Base-by-base conservation (phyloP, 1,140 invertebrate genomes). In the Bombus polaris region DNA sequence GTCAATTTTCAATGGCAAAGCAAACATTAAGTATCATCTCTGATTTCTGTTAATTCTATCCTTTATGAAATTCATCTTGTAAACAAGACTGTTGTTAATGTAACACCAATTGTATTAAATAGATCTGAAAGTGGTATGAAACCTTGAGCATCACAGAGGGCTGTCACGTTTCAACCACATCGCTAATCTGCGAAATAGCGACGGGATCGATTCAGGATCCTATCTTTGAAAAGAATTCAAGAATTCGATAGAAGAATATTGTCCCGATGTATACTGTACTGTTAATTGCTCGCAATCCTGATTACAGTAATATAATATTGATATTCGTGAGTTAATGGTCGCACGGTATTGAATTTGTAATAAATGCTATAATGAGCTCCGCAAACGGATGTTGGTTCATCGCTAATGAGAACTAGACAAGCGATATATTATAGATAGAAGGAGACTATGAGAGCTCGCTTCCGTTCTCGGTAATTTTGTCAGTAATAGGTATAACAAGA, bases 301-400 rank as follows among this genome's bases (percentile, higher is more conserved):
- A 18, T 37, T 6, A 25, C 35, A 76, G 37, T 39, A 59, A 76
- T 76, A n/a, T 25, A n/a, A 47, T 59, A 76, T 35, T 59, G 53
- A 39, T 59, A 59, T 59, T 25, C 13, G 53, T n/a, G 74, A 59
- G 35, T 59, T 76, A 59, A 76, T 59, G 25, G n/a, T 75, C 47
- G 73, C 32, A 4, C 12, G 32, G 8, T 59, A 59, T 76, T 76
- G 53, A 76, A 59, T 76, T 76, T 76, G 53, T 76, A 76, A 76
- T 59, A 76, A 76, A 76, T 28, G 74, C 74, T 28, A 39, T 76
- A 76, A 76, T 59, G 35, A 76, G 25, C 53, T 10, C 13, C 8
- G 35, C 74, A 76, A 76, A 76, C 74, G 74, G 74, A 76, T 76
- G 53, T 76, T 76, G 74, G 53, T 59, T 76, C 74, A 18, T 57